Base-by-base conservation (phyloP, 2,888 invertebrate species). In the Crossocerus cetratus region DNA sequence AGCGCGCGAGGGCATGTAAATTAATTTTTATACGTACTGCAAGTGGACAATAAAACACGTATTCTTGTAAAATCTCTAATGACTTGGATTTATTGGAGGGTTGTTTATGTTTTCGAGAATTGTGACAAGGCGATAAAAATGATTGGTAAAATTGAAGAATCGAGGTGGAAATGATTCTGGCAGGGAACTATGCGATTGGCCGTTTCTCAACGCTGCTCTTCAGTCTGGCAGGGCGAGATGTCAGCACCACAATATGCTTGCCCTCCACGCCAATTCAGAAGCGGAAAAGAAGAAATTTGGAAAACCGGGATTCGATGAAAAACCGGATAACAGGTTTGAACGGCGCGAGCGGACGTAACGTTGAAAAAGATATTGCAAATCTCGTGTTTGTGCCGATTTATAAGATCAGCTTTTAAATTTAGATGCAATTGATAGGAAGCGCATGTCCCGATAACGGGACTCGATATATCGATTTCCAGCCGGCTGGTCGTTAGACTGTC, bases 51-150 rank as follows among this genome's bases (percentile, higher is more conserved):
- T 75, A 66, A 72, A 70, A 57, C 54, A 67, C 54, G 70, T 80
- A 72, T 74, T 74, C 69, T 77, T 78, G 80, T 81, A 80, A 71
- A 82, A 71, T 70, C 13, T n/a, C n/a, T n/a, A n/a, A n/a, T n/a
- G n/a, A n/a, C n/a, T n/a, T n/a, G n/a, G n/a, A n/a, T n/a, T n/a
- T n/a, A n/a, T n/a, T n/a, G n/a, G n/a, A n/a, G n/a, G n/a, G n/a
- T n/a, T n/a, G 13, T 43, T 43, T 13, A 43, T 43, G 5, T 43
- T 43, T 13, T 5, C 43, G 43, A 8, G 13, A 43, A 43, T 43
- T 13, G 43, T 13, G 43, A 43, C 13, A 13, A 43, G 5, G 13
- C 43, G 43, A 5, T 43, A 43, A 43, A 13, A 43, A 43, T 43
- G 13, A 43, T 43, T 43, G 43, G 5, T 13, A 49, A 16, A 11